Evolutionary conservation across 2,888 invertebrate genomes (phyloP).

Genomic region (Mimas tiliae): DNA sequence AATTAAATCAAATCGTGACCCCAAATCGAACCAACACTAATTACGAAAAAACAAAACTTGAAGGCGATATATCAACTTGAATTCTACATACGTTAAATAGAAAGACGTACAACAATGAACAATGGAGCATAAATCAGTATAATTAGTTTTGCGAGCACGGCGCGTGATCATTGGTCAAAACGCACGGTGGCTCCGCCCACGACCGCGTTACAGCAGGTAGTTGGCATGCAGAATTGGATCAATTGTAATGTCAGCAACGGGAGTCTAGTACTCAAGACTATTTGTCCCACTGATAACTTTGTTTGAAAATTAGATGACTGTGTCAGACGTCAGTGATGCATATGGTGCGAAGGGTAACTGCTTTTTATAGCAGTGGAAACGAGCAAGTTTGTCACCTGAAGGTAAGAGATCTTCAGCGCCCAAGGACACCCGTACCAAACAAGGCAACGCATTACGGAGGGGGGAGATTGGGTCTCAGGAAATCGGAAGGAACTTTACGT

Average conservation of each 20-base stretch:
- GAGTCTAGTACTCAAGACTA: slow-evolving; percentile 34
- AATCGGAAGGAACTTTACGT: no score
- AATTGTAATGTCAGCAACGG: slow-evolving; percentile 69
- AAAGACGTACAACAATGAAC: slow-evolving; percentile 91
- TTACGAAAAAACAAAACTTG: slow-evolving; percentile 30
- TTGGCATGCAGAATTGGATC: slow-evolving; percentile 70
- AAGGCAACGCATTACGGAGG: no score
- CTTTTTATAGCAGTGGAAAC: no score
- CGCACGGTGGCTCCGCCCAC: slow-evolving; percentile 84
- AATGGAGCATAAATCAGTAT: slow-evolving; percentile 97
- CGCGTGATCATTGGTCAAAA: slow-evolving; percentile 88
- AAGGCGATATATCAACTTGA: slow-evolving; percentile 34
- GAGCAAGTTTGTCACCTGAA: not conserved
- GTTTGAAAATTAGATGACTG: not conserved
- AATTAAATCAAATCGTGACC: not conserved
- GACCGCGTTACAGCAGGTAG: slow-evolving; percentile 72
- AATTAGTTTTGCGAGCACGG: slow-evolving; percentile 91
- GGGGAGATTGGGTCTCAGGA: no score
- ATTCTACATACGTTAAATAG: slow-evolving; percentile 55
- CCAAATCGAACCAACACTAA: not conserved
- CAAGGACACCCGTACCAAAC: not conserved
- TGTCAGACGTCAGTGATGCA: no score
- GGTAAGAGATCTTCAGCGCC: no score
- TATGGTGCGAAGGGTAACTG: no score
- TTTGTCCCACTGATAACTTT: not conserved